Evolutionary conservation across 2,888 invertebrate genomes (phyloP).

Genomic region (Brachypalpus laphriformis): DNA sequence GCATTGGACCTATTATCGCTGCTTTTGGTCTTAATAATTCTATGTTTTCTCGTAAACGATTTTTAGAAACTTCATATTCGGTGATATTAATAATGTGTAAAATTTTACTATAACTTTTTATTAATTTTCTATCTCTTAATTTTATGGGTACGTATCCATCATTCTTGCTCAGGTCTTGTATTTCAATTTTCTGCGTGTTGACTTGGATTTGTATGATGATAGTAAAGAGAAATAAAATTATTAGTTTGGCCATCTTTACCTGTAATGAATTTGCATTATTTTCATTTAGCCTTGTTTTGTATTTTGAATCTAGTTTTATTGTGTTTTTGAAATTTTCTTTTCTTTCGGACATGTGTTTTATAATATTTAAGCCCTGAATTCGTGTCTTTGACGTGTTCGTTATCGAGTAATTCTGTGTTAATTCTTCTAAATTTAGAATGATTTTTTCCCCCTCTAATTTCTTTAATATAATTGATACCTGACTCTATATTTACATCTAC

Average conservation of each 20-base stretch:
- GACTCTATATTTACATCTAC: conserved; percentile 13
- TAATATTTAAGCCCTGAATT: conserved; percentile 19
- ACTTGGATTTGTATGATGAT: neutral
- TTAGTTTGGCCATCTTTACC: neutral
- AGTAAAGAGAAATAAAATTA: neutral
- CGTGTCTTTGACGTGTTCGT: conserved; percentile 3
- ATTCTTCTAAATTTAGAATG: conserved; percentile 15
- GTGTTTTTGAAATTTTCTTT: conserved; percentile 16
- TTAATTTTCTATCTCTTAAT: conserved; percentile 40
- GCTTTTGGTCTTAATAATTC: neutral
- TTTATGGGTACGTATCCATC: conserved; percentile 67
- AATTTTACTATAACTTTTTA: conserved; percentile 57
- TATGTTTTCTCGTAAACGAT: conserved; percentile 47
- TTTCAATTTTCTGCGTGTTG: conserved; percentile 52
- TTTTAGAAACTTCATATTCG: conserved; percentile 36
- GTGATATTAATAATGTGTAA: conserved; percentile 65
- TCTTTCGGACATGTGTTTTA: neutral
- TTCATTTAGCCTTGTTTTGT: neutral
- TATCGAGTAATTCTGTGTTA: conserved; percentile 2
- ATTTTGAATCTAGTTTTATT: conserved; percentile 3
- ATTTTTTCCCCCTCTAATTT: conserved; percentile 23
- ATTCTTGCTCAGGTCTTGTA: conserved; percentile 62
- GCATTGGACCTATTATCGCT: conserved; percentile 19
- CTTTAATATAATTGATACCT: conserved; percentile 20
- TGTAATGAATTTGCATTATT: neutral